Conservation (phyloP, 2,113 vertebrate genomes). For the Tachysurus fulvidraco region DNA sequence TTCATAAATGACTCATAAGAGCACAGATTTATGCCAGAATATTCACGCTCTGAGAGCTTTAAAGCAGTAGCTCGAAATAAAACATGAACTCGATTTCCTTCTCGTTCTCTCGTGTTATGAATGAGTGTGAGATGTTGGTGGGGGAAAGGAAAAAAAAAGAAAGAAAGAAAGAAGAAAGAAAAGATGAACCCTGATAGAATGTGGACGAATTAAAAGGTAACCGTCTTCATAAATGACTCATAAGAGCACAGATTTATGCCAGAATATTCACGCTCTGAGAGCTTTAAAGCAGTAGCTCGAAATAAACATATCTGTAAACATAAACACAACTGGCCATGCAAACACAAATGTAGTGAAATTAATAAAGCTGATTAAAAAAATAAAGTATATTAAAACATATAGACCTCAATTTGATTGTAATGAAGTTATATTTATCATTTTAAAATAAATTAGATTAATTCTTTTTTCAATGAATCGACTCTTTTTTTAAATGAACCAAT, state of each 20-base stretch:
- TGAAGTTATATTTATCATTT: too few species aligned
- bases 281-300: not conserved
- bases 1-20: not conserved
- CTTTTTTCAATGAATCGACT: too few species aligned
- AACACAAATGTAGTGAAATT: too few species aligned
- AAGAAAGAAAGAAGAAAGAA: too few species aligned
- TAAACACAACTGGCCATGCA: too few species aligned
- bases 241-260: not conserved
- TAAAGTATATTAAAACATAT: too few species aligned
- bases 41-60: not conserved
- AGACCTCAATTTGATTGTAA: too few species aligned
- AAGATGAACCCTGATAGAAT: not conserved
- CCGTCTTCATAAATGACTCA: not conserved
- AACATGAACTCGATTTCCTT: slow-evolving; percentile 50
- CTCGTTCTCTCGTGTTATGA: slow-evolving; percentile 19
- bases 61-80: not conserved
- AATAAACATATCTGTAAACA: too few species aligned
- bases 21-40: not conserved
- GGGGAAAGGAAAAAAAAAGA: too few species aligned
- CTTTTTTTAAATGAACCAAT: too few species aligned
- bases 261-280: not conserved
- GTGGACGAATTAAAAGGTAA: not conserved
- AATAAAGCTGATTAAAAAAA: too few species aligned
- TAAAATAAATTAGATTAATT: too few species aligned
- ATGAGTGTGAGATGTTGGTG: slow-evolving; percentile 18